A percentile compares a stretch with the other conserved stretches of the same genome.
Evolutionary conservation across 2,797 vertebrate genomes (phyloP).

Genomic region (Hoplostethus mediterraneus): DNA sequence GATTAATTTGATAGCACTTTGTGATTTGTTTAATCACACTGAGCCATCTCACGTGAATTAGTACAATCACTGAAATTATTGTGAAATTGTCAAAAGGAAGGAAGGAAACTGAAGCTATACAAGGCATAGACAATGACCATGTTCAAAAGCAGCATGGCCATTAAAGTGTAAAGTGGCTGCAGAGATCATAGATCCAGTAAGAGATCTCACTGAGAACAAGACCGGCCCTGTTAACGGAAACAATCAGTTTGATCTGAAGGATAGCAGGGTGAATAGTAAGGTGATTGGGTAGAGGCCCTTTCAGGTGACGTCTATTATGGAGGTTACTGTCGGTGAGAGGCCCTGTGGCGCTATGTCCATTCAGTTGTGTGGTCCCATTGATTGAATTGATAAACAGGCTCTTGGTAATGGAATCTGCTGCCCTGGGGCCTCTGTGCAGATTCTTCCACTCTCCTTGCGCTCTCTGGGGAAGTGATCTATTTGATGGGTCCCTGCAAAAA

Average conservation of each 20-base stretch:
- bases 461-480: conserved; percentile 15
- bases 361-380: conserved; percentile 23
- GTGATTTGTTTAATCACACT: conserved; percentile 5
- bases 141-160: not conserved
- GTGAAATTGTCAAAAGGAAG: not conserved
- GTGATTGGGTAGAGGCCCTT: too few species aligned
- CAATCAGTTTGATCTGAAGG: not conserved
- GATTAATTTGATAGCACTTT: conserved; percentile 12
- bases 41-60: not conserved
- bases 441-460: conserved; percentile 23
- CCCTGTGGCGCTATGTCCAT: conserved; percentile 29
- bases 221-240: not conserved
- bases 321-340: conserved; percentile 22
- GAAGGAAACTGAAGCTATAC: too few species aligned
- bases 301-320: not conserved
- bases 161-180: not conserved
- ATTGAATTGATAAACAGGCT: conserved; percentile 48
- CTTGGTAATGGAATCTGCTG: conserved; percentile 47
- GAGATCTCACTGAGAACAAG: not conserved
- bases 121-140: not conserved
- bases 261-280: too few species aligned
- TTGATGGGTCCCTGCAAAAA: conserved; percentile 17
- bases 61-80: not conserved
- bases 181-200: conserved; percentile 1
- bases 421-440: conserved; percentile 47